Percentiles rank a stretch among this genome's conserved stretches.
These are phyloP conservation scores for Ciconia maguari DNA, from an alignment of 2,113 vertebrate species.

Conservation along the genomic window DNA sequence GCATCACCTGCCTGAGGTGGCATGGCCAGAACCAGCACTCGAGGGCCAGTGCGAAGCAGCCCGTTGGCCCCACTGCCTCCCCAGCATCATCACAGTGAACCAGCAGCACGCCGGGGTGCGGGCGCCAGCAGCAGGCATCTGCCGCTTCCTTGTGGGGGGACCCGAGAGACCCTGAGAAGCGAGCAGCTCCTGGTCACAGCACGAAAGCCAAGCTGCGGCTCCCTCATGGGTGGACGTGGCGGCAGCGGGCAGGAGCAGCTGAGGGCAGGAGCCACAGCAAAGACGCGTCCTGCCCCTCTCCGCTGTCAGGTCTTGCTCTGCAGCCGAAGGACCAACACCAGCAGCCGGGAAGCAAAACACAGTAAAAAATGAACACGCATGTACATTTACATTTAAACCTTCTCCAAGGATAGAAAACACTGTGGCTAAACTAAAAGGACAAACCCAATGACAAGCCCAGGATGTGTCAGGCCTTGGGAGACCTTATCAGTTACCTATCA, in stretches of 20 bases:
- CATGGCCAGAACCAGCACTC: background rate
- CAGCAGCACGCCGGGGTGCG: background rate
- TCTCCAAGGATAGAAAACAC: background rate
- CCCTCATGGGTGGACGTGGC: background rate
- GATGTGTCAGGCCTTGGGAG: background rate
- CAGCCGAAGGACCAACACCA: background rate
- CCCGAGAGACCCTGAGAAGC: background rate
- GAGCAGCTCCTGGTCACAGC: background rate
- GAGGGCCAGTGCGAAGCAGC: background rate
- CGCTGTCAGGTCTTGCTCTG: background rate
- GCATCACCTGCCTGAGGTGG: background rate
- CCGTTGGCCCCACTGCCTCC: background rate
- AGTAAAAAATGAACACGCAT: background rate
- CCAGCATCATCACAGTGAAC: conserved; percentile 43
- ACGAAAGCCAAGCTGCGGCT: background rate
- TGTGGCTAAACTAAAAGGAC: conserved; percentile 21
- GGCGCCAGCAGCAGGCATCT: background rate
- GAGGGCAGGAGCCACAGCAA: background rate
- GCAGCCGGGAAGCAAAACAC: background rate
- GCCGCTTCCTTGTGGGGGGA: background rate
- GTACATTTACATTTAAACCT: background rate
- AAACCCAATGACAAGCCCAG: background rate
- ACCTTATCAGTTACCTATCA: background rate
- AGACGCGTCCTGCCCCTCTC: background rate
- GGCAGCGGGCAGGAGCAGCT: background rate